Evolutionary conservation across 2,888 invertebrate genomes (phyloP).

Genomic region (Leptopilina syphax): DNA sequence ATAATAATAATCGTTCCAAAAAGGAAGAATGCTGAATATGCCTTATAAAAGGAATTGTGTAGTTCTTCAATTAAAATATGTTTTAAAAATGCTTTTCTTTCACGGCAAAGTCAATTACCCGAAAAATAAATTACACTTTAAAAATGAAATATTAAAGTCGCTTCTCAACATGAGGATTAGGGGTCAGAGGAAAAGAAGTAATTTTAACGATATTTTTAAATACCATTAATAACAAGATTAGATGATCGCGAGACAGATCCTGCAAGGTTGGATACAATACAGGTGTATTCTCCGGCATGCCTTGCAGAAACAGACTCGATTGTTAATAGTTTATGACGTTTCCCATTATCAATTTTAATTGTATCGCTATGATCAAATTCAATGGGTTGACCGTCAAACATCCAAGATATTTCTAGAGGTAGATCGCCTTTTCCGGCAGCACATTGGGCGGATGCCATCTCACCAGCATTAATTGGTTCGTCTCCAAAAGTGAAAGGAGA

Average conservation of each 20-base stretch:
- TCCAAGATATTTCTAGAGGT: constrained; percentile 86
- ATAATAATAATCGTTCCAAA: no score
- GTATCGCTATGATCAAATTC: constrained; percentile 72
- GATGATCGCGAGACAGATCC: constrained; percentile 77
- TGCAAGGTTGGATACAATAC: constrained; percentile 78
- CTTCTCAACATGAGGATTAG: not conserved
- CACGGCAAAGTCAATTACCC: no score
- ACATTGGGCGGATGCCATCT: constrained; percentile 84
- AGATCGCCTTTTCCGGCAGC: constrained; percentile 86
- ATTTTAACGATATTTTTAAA: not conserved
- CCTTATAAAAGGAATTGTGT: no score
- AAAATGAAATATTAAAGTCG: not conserved
- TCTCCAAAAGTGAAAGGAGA: constrained; percentile 84
- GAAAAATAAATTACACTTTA: no score
- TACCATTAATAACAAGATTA: constrained; percentile 78
- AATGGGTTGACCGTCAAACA: constrained; percentile 82
- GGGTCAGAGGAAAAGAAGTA: not conserved
- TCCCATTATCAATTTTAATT: constrained; percentile 78
- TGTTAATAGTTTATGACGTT: constrained; percentile 78
- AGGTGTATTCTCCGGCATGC: constrained; percentile 81
- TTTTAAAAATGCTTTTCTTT: no score
- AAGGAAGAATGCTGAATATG: no score
- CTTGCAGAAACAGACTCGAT: constrained; percentile 78
- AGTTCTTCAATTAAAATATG: no score
- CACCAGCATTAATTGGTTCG: constrained; percentile 84